A percentile compares a stretch with the other conserved stretches of the same genome.
Conservation (phyloP, 2,113 vertebrate genomes). For the Equus quagga region DNA sequence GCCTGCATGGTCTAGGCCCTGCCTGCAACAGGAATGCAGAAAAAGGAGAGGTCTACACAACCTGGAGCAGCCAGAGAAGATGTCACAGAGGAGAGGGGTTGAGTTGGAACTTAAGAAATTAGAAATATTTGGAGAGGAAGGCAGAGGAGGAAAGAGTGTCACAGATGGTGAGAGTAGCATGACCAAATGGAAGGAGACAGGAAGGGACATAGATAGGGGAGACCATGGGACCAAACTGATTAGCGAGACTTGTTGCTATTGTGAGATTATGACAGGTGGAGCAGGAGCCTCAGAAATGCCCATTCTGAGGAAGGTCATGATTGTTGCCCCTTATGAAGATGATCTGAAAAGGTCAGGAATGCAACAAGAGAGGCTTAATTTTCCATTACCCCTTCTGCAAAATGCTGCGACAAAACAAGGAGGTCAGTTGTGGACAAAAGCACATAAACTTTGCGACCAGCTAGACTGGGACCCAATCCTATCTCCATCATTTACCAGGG, state of each 20-base stretch:
- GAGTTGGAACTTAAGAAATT: not conserved
- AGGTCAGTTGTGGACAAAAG: not conserved
- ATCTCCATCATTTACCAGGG: not conserved
- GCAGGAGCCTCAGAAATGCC: not conserved
- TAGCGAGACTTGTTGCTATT: not conserved
- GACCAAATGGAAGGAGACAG: not conserved
- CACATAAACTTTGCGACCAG: not conserved
- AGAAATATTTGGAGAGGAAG: not conserved
- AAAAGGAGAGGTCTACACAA: not conserved
- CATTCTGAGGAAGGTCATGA: not conserved
- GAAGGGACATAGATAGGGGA: not conserved
- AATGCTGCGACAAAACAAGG: not conserved
- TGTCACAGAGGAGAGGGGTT: not conserved
- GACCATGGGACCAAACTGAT: not conserved
- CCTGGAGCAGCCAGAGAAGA: not conserved
- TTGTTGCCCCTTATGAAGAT: not conserved
- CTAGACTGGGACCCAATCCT: not conserved
- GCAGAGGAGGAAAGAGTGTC: not conserved
- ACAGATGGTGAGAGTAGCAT: not conserved
- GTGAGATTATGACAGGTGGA: not conserved
- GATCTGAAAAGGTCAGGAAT: not conserved
- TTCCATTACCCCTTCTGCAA: not conserved
- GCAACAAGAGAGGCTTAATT: not conserved
- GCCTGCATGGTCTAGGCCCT: not conserved
- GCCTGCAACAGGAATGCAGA: not conserved